Conservation (phyloP, 1,140 invertebrate species). For the Drosophila nikananu region DNA sequence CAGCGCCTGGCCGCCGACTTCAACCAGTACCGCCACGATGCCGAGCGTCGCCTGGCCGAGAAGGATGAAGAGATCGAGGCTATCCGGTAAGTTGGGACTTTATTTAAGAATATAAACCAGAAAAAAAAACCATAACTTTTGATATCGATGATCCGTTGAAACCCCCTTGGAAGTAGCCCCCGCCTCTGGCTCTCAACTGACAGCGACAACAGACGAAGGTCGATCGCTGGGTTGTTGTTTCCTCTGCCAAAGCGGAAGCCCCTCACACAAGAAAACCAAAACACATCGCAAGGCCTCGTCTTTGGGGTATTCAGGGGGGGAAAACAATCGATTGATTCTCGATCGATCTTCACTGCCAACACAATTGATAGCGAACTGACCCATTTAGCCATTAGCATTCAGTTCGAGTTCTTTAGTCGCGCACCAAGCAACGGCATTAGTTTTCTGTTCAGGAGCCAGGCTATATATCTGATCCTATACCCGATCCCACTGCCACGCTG, state of each 20-base stretch:
- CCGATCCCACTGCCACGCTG: slow-evolving; percentile 22
- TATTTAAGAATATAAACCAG: neutral
- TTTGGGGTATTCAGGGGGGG: slow-evolving; percentile 7
- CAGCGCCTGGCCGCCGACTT: slow-evolving; percentile 95
- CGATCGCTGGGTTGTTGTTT: slow-evolving; percentile 38
- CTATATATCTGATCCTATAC: slow-evolving; percentile 21
- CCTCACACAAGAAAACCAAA: slow-evolving; percentile 13
- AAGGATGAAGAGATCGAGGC: slow-evolving; percentile 98
- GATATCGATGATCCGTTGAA: neutral
- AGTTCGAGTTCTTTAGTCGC: slow-evolving; percentile 75
- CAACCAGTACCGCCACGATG: slow-evolving; percentile 95
- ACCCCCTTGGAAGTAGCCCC: slow-evolving; percentile 52
- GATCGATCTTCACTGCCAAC: slow-evolving; percentile 59
- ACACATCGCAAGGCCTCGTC: slow-evolving; percentile 18
- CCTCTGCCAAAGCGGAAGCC: slow-evolving; percentile 71
- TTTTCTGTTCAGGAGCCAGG: slow-evolving; percentile 47
- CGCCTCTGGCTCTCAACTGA: slow-evolving; percentile 31
- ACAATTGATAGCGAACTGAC: slow-evolving; percentile 77
- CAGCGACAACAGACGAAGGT: slow-evolving; percentile 46
- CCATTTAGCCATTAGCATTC: slow-evolving; percentile 63
- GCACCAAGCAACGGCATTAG: slow-evolving; percentile 67
- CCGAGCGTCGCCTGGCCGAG: slow-evolving; percentile 95
- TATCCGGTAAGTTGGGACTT: slow-evolving; percentile 91
- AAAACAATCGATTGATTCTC: slow-evolving; percentile 67
- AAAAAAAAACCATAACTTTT: neutral